These are phyloP conservation scores for Melanostigma gelatinosum DNA, from an alignment of 2,113 vertebrate species.

Conservation along the genomic window DNA sequence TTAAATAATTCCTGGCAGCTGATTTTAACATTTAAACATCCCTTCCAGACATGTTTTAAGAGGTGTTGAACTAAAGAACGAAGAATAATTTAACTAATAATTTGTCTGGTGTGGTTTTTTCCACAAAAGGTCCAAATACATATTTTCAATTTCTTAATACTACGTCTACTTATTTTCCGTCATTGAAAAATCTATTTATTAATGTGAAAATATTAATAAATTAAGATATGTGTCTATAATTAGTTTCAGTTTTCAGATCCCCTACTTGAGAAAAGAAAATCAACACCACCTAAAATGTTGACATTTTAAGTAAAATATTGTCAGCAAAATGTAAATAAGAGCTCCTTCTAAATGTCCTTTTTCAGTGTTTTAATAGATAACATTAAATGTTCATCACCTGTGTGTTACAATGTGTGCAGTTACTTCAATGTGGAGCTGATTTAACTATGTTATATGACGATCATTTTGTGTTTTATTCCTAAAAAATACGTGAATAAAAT, in stretches of 20 bases:
- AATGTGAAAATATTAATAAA: background rate
- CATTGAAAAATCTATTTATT: background rate
- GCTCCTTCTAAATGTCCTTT: background rate
- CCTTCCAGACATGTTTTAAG: background rate
- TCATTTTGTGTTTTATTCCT: background rate
- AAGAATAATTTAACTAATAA: background rate
- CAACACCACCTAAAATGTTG: background rate
- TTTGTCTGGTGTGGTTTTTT: background rate
- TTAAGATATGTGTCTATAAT: background rate
- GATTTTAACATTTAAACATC: background rate
- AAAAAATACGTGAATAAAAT: background rate
- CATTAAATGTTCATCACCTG: too few species aligned
- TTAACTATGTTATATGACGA: background rate
- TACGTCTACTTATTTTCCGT: background rate
- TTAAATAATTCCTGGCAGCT: constrained; percentile 2
- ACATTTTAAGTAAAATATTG: background rate
- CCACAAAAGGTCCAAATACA: background rate
- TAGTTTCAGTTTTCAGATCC: background rate
- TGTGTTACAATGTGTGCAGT: background rate
- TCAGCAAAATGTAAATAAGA: background rate
- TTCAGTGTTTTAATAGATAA: background rate
- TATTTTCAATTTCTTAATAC: background rate
- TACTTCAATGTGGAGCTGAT: background rate
- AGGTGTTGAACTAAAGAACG: background rate
- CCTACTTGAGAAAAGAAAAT: background rate